These are phyloP conservation scores for Vombatus ursinus DNA, from an alignment of 2,113 vertebrate species.

Conservation along the genomic window DNA sequence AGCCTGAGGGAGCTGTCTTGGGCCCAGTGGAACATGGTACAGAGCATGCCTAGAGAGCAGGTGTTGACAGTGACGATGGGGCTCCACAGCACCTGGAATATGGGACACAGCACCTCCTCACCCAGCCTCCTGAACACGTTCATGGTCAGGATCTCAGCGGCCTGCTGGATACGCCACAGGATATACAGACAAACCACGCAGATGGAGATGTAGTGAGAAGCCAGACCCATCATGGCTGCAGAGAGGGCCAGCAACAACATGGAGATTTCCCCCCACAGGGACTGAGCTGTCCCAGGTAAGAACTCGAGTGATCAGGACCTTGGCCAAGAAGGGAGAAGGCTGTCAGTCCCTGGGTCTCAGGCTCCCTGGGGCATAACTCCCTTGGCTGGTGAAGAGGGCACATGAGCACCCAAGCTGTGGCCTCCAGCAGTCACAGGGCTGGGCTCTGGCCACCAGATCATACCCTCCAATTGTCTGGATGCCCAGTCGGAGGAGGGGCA, in stretches of 20 bases:
- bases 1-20: not conserved
- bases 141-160: not conserved
- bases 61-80: not conserved
- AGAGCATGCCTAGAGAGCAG: not conserved
- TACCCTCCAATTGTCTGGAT: not conserved
- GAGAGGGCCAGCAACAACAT: not conserved
- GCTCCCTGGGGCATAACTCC: not conserved
- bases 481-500: not conserved
- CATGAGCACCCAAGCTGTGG: not conserved
- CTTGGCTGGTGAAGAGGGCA: not conserved
- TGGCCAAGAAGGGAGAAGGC: not conserved
- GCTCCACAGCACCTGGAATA: not conserved
- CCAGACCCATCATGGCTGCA: not conserved
- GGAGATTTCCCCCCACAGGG: not conserved
- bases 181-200: conserved; percentile 20
- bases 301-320: not conserved
- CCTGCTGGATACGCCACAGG: conserved; percentile 22
- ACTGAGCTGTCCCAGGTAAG: not conserved
- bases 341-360: not conserved
- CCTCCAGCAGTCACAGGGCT: not conserved
- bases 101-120: not conserved
- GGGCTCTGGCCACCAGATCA: not conserved
- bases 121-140: conserved; percentile 22
- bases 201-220: not conserved
- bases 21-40: not conserved